Evolutionary conservation across 1,140 invertebrate species (phyloP).

Genomic region (Agraylea sexmaculata): DNA sequence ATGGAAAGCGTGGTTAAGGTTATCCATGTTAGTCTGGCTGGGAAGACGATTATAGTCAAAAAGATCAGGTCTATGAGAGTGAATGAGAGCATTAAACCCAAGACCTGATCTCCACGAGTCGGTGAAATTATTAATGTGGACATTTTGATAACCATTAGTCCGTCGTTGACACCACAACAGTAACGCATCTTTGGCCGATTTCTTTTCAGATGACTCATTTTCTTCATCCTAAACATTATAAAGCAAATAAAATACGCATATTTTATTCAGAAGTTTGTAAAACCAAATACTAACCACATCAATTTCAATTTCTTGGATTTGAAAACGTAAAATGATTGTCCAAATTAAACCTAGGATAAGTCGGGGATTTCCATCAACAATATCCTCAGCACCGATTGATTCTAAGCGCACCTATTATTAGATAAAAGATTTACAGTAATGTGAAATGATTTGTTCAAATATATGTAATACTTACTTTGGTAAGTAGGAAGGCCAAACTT

Average conservation of each 20-base stretch:
- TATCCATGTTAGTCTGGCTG: slow-evolving; percentile 72
- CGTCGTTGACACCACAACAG: slow-evolving; percentile 98
- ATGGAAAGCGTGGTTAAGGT: slow-evolving; percentile 92
- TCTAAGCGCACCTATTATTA: slow-evolving; percentile 74
- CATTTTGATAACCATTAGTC: slow-evolving; percentile 82
- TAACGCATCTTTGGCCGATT: slow-evolving; percentile 96
- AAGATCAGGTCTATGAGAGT: slow-evolving; percentile 87
- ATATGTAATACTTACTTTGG: slow-evolving; percentile 61
- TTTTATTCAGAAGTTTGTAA: not conserved
- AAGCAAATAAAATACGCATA: slow-evolving; percentile 3
- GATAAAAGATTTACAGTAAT: not conserved
- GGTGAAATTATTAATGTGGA: slow-evolving; percentile 72
- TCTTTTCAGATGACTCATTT: slow-evolving; percentile 95
- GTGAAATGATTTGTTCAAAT: not conserved
- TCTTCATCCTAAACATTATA: slow-evolving; percentile 70
- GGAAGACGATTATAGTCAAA: slow-evolving; percentile 73
- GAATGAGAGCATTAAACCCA: slow-evolving; percentile 95
- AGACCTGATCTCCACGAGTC: slow-evolving; percentile 91
- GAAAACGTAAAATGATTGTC: slow-evolving; percentile 95
- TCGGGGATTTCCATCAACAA: slow-evolving; percentile 92
- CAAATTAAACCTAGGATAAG: slow-evolving; percentile 96
- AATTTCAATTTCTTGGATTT: slow-evolving; percentile 98
- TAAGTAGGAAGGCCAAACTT: slow-evolving; percentile 92
- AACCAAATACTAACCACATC: slow-evolving; percentile 65
- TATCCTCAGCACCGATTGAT: slow-evolving; percentile 98